Evolutionary conservation across 1,140 invertebrate genomes (phyloP).

Genomic region (Sweltsa coloradensis): DNA sequence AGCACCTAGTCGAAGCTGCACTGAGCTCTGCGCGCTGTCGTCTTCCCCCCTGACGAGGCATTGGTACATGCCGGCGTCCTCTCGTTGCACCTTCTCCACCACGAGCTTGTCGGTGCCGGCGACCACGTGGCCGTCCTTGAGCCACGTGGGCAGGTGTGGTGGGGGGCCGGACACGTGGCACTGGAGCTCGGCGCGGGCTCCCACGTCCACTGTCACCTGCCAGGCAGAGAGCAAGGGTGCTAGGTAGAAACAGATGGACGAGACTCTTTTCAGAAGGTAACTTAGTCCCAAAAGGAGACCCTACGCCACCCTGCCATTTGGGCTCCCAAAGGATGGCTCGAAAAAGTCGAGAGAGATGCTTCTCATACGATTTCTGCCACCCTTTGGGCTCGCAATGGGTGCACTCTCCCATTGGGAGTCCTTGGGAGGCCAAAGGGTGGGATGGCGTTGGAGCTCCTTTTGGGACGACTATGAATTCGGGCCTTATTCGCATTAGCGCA

Average conservation of each 20-base stretch:
- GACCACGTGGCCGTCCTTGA: constrained; percentile 19
- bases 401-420: too few relatives aligned
- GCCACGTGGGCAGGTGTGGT: constrained; percentile 20
- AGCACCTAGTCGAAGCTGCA: constrained; percentile 37
- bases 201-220: constrained; percentile 33
- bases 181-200: constrained; percentile 31
- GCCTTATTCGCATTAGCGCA: too few relatives aligned
- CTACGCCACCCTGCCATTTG: too few relatives aligned
- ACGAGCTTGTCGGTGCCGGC: constrained; percentile 10
- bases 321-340: too few relatives aligned
- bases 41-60: constrained; percentile 33
- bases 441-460: too few relatives aligned
- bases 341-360: too few relatives aligned
- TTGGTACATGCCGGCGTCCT: constrained; percentile 41
- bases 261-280: too few relatives aligned
- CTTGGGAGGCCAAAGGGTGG: too few relatives aligned
- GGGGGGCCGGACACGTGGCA: constrained; percentile 29
- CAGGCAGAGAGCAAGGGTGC: not conserved
- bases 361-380: too few relatives aligned
- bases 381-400: too few relatives aligned
- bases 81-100: constrained; percentile 21
- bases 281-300: too few relatives aligned
- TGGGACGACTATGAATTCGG: too few relatives aligned
- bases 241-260: not conserved
- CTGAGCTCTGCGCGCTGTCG: constrained; percentile 32